Percentiles rank a stretch among this genome's conserved stretches.
Conservation (phyloP, 2,113 vertebrate genomes). For the Ammodytes marinus region DNA sequence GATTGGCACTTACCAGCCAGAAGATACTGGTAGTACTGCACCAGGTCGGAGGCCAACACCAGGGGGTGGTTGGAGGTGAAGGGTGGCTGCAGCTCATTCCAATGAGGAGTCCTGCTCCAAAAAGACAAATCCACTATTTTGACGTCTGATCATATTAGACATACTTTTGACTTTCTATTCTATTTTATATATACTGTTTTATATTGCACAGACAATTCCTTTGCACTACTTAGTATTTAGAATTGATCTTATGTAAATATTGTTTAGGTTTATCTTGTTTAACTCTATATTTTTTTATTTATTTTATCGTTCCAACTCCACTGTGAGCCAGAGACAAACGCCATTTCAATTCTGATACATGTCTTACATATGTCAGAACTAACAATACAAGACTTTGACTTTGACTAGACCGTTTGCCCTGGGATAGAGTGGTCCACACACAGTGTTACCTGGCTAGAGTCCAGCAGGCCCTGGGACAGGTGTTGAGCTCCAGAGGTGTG, state of each 20-base stretch:
- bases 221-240: no score
- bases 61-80: constrained; percentile 96
- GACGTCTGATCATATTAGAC: not conserved
- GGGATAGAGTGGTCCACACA: not conserved
- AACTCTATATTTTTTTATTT: no score
- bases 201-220: no score
- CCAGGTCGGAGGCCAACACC: constrained; percentile 93
- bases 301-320: no score
- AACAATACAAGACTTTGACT: no score
- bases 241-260: no score
- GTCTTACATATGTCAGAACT: no score
- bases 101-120: constrained; percentile 93
- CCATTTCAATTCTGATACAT: no score
- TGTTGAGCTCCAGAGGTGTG: constrained; percentile 94
- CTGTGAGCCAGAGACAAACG: no score
- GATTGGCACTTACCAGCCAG: constrained; percentile 89
- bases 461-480: constrained; percentile 96
- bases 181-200: no score
- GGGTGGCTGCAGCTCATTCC: constrained; percentile 98
- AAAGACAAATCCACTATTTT: constrained; percentile 51
- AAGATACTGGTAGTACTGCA: constrained; percentile 95
- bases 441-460: constrained; percentile 90
- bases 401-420: no score
- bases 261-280: no score
- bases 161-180: not conserved